Evolutionary conservation across 2,797 vertebrate species (phyloP).

Genomic region (Pangasius sanitwongsei): DNA sequence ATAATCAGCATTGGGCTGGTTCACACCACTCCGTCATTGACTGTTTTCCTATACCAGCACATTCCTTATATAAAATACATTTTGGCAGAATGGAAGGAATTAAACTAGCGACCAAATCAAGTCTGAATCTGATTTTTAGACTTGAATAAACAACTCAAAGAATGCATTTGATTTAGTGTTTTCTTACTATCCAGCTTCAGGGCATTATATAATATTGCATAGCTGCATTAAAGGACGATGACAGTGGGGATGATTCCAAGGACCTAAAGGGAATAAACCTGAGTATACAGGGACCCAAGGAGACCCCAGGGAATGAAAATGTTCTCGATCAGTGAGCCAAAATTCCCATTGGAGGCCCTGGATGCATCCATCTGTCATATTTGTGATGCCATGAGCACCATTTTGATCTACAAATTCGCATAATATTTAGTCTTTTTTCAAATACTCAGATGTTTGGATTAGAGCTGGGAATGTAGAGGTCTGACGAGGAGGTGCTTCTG

Average conservation of each 20-base stretch:
- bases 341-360: background rate
- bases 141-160: background rate
- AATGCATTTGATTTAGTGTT: background rate
- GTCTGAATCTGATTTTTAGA: background rate
- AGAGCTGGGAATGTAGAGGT: background rate
- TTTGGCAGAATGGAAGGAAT: background rate
- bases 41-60: too few relatives aligned
- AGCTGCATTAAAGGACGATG: background rate
- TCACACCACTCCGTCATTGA: too few relatives aligned
- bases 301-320: background rate
- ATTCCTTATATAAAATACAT: background rate
- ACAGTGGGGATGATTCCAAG: background rate
- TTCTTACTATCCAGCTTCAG: too few relatives aligned
- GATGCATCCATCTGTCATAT: background rate
- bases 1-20: too few relatives aligned
- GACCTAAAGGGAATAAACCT: background rate
- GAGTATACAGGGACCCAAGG: background rate
- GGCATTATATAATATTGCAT: background rate
- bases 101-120: background rate
- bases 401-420: background rate
- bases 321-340: conserved; percentile 6
- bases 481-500: background rate
- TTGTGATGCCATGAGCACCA: background rate
- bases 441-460: background rate
- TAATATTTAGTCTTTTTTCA: background rate